Conservation (phyloP, 2,888 invertebrate genomes). For the Luperina testacea region DNA sequence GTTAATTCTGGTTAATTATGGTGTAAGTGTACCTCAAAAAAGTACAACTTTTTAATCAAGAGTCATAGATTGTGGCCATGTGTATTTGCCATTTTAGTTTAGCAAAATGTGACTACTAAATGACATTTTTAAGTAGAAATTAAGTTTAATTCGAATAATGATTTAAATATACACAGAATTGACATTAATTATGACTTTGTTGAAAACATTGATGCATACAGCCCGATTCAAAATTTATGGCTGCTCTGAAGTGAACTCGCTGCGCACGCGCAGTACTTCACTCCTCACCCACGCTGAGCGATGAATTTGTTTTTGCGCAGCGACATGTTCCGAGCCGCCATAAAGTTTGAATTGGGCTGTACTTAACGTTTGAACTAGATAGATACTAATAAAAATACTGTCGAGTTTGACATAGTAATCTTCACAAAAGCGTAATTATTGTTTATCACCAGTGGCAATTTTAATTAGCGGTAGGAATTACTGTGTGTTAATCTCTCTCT, state of each 20-base stretch:
- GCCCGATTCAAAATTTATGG: neutral
- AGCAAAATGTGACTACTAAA: constrained; percentile 34
- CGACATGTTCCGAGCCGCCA: neutral
- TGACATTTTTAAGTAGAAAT: constrained; percentile 23
- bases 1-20: constrained; percentile 29
- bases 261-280: neutral
- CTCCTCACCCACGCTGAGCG: neutral
- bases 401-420: neutral
- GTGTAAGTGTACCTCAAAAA: constrained; percentile 38
- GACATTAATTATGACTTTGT: neutral
- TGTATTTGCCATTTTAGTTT: constrained; percentile 68
- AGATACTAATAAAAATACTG: neutral
- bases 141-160: constrained; percentile 42
- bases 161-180: constrained; percentile 37
- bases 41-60: constrained; percentile 52
- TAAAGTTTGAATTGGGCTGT: neutral
- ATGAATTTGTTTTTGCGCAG: neutral
- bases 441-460: constrained; percentile 6
- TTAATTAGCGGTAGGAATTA: constrained; percentile 13
- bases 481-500: neutral
- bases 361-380: neutral
- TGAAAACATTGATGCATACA: neutral
- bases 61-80: constrained; percentile 63
- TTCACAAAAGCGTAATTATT: constrained; percentile 11
- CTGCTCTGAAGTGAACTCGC: neutral